A percentile compares a stretch with the other conserved stretches of the same genome.
phyloP scores from a whole-genome alignment of 1,140 invertebrate genomes.

The Drosophila tani region DNA sequence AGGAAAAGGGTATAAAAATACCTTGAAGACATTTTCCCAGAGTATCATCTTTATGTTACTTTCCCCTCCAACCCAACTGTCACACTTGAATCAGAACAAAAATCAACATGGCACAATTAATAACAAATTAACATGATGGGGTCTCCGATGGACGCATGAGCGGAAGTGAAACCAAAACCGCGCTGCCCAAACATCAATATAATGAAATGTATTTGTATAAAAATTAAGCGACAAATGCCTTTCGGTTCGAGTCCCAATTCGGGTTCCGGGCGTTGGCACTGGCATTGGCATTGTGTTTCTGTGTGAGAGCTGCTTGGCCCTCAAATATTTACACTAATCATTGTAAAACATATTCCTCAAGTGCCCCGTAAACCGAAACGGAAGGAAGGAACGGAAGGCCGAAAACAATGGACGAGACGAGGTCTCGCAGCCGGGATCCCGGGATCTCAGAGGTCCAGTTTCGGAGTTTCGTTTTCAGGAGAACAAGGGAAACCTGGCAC shows the following conservation, averaged over 20 bases:
- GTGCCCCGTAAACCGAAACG: conserved; percentile 47
- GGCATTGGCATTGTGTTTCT: conserved; percentile 34
- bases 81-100: conserved; percentile 47
- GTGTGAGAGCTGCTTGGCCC: conserved; percentile 61
- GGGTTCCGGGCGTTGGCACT: conserved; percentile 10
- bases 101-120: conserved; percentile 74
- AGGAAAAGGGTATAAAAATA: background rate
- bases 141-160: conserved; percentile 48
- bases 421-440: too few relatives aligned
- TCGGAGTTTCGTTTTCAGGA: conserved; percentile 63
- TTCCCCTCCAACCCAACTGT: conserved; percentile 1
- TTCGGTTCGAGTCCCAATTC: conserved; percentile 47
- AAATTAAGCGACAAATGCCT: conserved; percentile 79
- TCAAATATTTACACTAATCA: conserved; percentile 74
- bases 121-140: conserved; percentile 84
- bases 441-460: conserved; percentile 54
- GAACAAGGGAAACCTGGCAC: conserved; percentile 55
- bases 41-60: conserved; percentile 3
- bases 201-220: conserved; percentile 79
- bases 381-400: conserved; percentile 25
- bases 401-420: conserved; percentile 56
- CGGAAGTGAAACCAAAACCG: conserved; percentile 54
- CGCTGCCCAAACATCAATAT: conserved; percentile 51
- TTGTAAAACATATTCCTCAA: conserved; percentile 70
- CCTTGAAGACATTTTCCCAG: conserved; percentile 18